Base-by-base conservation (phyloP, 2,888 invertebrate genomes). In the Sepiola atlantica region DNA sequence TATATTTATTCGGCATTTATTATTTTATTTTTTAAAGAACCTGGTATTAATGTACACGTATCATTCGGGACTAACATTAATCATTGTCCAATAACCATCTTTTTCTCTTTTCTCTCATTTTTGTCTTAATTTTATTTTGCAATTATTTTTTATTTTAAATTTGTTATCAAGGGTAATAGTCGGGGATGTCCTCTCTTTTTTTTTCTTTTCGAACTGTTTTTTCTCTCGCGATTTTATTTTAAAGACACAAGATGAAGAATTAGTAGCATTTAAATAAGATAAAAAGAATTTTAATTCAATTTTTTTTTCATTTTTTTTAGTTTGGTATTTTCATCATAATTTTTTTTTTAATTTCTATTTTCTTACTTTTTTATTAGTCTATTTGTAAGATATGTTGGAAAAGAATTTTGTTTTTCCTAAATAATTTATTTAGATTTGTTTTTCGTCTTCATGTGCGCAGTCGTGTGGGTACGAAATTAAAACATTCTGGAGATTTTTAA, bases 31-130 rank as follows among this genome's bases (percentile, higher is more conserved):
- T 77, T 77, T 77, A 77, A 77, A 77, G 77, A 77, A 77, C 32
- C 77, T 77, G 77, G 77, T n/a, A 77, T 77, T 77, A 77, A n/a
- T 77, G 77, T 77, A 77, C 77, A n/a, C 77, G 77, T 77, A 77
- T 77, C 77, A n/a, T 32, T 77, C 77, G n/a, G 77, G 77, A 32
- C n/a, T 77, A 77, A 77, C 77, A 77, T 77, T 77, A 77, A 77
- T 77, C 77, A 77, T 77, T 77, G 77, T 77, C n/a, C 16, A 77
- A 77, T 77, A 77, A 77, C 32, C 32, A n/a, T n/a, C 32, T 16
- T n/a, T n/a, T 77, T 77, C 32, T 77, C 77, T 10, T 77, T 77
- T 16, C 32, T 20, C n/a, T n/a, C 14, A n/a, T 28, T 28, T 61
- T 61, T 77, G n/a, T n/a, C n/a, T 77, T 77, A 77, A 77, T 77